A percentile compares a stretch with the other conserved stretches of the same genome.
phyloP scores from a whole-genome alignment of 2,113 vertebrate species.

The Alexandromys fortis region DNA sequence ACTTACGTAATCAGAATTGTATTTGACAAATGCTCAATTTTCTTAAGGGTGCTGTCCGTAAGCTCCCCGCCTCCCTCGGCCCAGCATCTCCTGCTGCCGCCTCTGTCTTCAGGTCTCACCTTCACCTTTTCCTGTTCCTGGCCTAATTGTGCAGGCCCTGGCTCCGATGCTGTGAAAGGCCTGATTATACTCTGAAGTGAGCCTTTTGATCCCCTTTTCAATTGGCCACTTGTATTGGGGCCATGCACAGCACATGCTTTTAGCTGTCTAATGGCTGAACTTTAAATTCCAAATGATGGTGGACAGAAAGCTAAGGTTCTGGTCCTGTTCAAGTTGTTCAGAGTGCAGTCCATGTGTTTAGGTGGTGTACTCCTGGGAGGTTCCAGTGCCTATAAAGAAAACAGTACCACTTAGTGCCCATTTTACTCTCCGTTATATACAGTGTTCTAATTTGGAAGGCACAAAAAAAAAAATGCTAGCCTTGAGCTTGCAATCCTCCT shows the following conservation, averaged over 20 bases:
- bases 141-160: neutral
- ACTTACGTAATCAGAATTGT: neutral
- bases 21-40: conserved; percentile 19
- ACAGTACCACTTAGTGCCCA: neutral
- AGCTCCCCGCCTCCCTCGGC: neutral
- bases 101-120: neutral
- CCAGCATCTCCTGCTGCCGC: neutral
- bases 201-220: neutral
- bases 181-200: neutral
- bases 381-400: neutral
- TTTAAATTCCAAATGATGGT: neutral
- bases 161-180: neutral
- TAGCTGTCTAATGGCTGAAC: neutral
- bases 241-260: neutral
- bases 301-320: neutral
- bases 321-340: neutral
- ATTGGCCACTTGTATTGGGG: neutral
- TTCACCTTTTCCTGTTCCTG: neutral
- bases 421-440: neutral
- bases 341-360: neutral
- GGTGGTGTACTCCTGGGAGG: neutral
- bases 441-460: conserved; percentile 7
- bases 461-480: neutral
- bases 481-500: neutral
- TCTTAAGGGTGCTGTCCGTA: neutral